phyloP scores from a whole-genome alignment of 2,797 vertebrate genomes.

The Pseudochirops corinnae region DNA sequence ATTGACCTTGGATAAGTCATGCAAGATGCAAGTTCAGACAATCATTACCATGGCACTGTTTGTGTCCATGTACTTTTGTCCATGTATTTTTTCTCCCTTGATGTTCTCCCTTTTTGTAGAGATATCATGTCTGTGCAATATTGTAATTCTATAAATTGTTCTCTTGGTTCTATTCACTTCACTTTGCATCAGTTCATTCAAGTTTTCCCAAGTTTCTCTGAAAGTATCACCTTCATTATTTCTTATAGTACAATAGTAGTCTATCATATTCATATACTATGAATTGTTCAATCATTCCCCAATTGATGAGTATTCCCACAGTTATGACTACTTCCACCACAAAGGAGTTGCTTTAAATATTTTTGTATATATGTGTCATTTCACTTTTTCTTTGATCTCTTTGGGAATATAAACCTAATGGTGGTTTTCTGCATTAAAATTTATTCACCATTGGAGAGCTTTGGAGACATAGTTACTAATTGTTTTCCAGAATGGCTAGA shows the following conservation, averaged over 20 bases:
- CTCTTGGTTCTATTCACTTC: background rate
- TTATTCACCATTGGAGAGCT: background rate
- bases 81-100: background rate
- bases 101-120: background rate
- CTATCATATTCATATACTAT: background rate
- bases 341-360: background rate
- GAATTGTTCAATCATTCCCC: background rate
- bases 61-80: background rate
- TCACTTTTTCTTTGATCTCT: background rate
- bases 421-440: background rate
- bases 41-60: background rate
- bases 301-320: background rate
- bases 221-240: background rate
- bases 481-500: background rate
- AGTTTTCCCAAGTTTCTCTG: background rate
- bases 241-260: background rate
- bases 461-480: background rate
- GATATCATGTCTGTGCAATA: background rate
- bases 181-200: background rate
- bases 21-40: background rate
- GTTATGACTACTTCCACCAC: background rate
- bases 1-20: background rate
- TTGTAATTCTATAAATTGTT: background rate
- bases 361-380: background rate
- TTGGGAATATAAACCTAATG: background rate